These are phyloP conservation scores for Gymnodraco acuticeps DNA, from an alignment of 2,797 vertebrate genomes.

Conservation along the genomic window DNA sequence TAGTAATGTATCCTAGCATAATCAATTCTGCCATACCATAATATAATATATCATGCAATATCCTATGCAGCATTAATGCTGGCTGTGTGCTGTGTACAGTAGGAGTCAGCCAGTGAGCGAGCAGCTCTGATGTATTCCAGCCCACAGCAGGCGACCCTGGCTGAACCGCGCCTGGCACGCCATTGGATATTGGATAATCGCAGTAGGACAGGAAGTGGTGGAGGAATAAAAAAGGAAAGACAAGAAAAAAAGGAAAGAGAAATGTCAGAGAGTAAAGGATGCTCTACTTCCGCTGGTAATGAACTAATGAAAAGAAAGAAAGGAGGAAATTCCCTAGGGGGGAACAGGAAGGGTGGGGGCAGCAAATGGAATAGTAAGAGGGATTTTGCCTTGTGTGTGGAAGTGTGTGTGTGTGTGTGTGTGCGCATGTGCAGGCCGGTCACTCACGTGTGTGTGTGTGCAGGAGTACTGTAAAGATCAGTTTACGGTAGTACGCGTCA, in stretches of 20 bases:
- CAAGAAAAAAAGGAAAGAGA: slow-evolving; percentile 21
- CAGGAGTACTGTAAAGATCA: slow-evolving; percentile 59
- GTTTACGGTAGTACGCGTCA: slow-evolving; percentile 66
- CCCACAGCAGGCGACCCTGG: slow-evolving; percentile 63
- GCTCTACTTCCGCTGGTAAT: slow-evolving; percentile 67
- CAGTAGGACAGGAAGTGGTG: slow-evolving; percentile 71
- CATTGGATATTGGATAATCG: slow-evolving; percentile 60
- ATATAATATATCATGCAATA: slow-evolving; percentile 5
- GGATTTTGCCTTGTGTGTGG: slow-evolving; percentile 49
- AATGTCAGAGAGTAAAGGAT: slow-evolving; percentile 43
- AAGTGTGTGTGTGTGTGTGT: slow-evolving; percentile 34
- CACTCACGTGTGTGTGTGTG: slow-evolving; percentile 53
- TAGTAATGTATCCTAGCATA: background rate
- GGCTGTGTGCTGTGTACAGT: slow-evolving; percentile 52
- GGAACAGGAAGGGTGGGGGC: slow-evolving; percentile 56
- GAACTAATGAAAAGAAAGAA: slow-evolving; percentile 64
- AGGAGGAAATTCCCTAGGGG: slow-evolving; percentile 58
- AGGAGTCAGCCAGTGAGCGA: slow-evolving; percentile 55
- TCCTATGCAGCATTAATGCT: slow-evolving; percentile 50
- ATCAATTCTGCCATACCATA: slow-evolving; percentile 8
- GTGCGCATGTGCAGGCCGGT: slow-evolving; percentile 51
- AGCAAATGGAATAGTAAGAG: slow-evolving; percentile 68
- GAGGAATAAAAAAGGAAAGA: slow-evolving; percentile 18
- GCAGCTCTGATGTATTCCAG: slow-evolving; percentile 69
- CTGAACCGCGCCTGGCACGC: slow-evolving; percentile 72